Evolutionary conservation across 1,140 invertebrate genomes (phyloP).

Genomic region (Hormaphis cornu): DNA sequence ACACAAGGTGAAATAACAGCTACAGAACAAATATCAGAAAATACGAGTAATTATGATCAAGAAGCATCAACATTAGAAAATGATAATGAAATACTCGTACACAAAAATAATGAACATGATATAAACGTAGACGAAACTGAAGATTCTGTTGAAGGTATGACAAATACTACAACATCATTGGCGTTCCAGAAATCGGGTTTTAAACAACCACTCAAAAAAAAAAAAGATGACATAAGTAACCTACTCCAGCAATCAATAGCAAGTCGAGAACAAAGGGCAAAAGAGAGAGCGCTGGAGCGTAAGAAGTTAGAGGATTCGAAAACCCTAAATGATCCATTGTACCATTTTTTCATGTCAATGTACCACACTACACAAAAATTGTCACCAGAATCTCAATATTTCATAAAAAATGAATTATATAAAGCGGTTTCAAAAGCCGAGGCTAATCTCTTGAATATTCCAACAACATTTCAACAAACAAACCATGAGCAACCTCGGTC

Average conservation of each 20-base stretch:
- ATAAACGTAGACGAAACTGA: no score
- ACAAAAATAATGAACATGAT: no score
- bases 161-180: no score
- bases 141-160: neutral
- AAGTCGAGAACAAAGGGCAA: neutral
- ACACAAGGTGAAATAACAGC: neutral
- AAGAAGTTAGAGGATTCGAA: neutral
- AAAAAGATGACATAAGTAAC: neutral
- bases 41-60: neutral
- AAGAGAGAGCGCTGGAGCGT: neutral
- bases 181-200: neutral
- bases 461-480: neutral
- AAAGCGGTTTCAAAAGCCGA: neutral
- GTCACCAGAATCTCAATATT: neutral
- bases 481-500: neutral
- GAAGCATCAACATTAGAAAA: no score
- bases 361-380: neutral
- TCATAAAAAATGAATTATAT: neutral
- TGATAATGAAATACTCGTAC: no score
- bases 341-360: neutral
- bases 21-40: neutral
- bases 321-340: neutral
- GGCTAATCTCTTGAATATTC: neutral
- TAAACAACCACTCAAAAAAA: neutral
- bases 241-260: neutral